Evolutionary conservation across 2,113 vertebrate species (phyloP), one percentile per base, ranked within the genome.

Genomic region (Chrysochloris asiatica): DNA sequence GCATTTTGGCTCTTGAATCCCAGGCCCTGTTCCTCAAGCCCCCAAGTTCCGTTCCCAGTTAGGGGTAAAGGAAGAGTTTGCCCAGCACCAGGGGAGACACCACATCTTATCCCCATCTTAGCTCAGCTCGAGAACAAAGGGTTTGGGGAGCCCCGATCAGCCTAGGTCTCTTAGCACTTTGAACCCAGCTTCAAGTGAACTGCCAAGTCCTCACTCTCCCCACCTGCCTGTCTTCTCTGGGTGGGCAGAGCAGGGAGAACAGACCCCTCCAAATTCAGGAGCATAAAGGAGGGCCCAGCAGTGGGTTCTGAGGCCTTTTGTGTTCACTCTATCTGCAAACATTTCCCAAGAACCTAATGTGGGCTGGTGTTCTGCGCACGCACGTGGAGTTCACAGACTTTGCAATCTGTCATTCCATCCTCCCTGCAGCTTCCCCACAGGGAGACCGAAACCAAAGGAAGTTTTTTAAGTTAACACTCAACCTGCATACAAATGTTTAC

Each of bases 341-440:
- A 14, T 24, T 3, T 19, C 4, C 28, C 1, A 6, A 82, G 78
- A 26, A 7, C 63, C 85, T 52, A 22, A 43, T 30, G 8, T 2
- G 0, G n/a, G n/a, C n/a, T n/a, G n/a, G n/a, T n/a, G n/a, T n/a
- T n/a, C 78, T 67, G 26, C 6, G 79, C 50, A 16, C 33, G 6
- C 5, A 0, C n/a, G n/a, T 0, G 1, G 65, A 41, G 6, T n/a
- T 26, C 14, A 12, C 14, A 0, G 47, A 33, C 63, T n/a, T 3
- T 22, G 47, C n/a, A 8, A 61, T 26, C 10, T 6, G 10, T 36
- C 47, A 4, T 13, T 8, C 36, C 19, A 0, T 12, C 77, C 41
- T 52, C 45, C 19, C 12, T 4, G 71, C 17, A 9, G 36, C 28
- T 19, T 45, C 24, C 78, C 77, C 1, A 0, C 16, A 4, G 33